These are phyloP conservation scores for Cyrtorhinus lividipennis DNA, from an alignment of 1,140 invertebrate genomes.

Conservation along the genomic window DNA sequence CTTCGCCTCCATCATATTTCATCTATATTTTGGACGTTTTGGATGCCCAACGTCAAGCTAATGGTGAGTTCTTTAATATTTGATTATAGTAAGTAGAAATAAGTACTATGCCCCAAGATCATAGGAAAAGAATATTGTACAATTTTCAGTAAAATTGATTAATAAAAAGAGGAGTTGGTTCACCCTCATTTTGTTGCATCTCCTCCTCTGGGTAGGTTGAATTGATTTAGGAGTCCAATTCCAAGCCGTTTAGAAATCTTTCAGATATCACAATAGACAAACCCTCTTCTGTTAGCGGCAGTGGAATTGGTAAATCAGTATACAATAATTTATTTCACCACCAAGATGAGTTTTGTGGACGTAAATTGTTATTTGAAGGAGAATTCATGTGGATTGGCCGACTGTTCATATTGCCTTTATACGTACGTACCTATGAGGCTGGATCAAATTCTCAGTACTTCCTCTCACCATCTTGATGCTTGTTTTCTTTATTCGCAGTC, in stretches of 20 bases:
- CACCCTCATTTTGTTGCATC: too few relatives aligned
- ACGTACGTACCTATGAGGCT: not conserved
- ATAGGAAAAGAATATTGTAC: not conserved
- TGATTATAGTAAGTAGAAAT: not conserved
- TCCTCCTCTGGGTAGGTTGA: not conserved
- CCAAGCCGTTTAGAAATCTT: not conserved
- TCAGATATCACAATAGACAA: not conserved
- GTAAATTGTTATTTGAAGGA: too few relatives aligned
- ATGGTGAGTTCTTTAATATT: not conserved
- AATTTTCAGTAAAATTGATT: too few relatives aligned
- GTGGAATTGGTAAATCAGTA: too few relatives aligned
- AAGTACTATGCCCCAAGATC: not conserved
- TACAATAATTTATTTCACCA: too few relatives aligned
- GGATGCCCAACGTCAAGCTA: slow-evolving; percentile 29
- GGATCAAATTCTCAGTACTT: not conserved
- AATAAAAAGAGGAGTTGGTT: too few relatives aligned
- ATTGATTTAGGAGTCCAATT: not conserved
- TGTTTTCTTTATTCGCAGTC: slow-evolving; percentile 18
- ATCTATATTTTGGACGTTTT: slow-evolving; percentile 34
- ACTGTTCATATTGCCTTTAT: too few relatives aligned
- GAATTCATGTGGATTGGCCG: too few relatives aligned
- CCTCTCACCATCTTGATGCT: not conserved
- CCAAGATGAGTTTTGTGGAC: not conserved
- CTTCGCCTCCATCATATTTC: slow-evolving; percentile 32
- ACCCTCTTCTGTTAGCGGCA: too few relatives aligned